phyloP scores from a whole-genome alignment of 1,140 invertebrate genomes.

The Anastatus disparis region DNA sequence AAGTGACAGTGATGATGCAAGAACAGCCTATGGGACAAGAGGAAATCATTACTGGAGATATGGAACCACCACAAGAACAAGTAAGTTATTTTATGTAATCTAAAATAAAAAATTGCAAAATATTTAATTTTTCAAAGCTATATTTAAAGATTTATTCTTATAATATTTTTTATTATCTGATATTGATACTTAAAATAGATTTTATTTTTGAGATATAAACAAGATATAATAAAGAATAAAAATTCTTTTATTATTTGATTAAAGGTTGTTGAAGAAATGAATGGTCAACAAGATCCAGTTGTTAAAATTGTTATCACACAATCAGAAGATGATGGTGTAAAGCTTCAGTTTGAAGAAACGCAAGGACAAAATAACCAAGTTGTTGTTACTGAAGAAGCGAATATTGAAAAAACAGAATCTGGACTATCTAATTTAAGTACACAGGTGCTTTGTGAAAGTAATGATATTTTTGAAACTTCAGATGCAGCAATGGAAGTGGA shows the following conservation, averaged over 20 bases:
- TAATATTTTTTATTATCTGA: too few species aligned
- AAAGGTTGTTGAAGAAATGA: constrained; percentile 18
- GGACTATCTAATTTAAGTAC: constrained; percentile 40
- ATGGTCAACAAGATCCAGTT: background rate
- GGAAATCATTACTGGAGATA: background rate
- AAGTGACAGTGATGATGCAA: background rate
- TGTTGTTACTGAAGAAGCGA: background rate
- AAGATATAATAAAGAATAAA: too few species aligned
- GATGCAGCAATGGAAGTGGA: constrained; percentile 45
- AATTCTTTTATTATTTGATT: background rate
- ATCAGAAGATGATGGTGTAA: constrained; percentile 20
- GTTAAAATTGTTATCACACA: constrained; percentile 32
- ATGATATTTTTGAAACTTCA: constrained; percentile 57
- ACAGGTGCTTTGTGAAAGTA: constrained; percentile 50
- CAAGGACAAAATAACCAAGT: constrained; percentile 7
- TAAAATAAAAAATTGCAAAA: too few species aligned
- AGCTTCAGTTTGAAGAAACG: constrained; percentile 19
- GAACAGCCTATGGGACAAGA: constrained; percentile 39
- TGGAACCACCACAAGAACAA: constrained; percentile 16
- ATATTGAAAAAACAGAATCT: constrained; percentile 35
- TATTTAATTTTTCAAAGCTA: too few species aligned
- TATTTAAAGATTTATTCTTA: too few species aligned
- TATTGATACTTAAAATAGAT: too few species aligned
- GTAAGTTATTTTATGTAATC: background rate
- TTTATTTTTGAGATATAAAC: too few species aligned